Evolutionary conservation across 2,797 vertebrate species (phyloP).

Genomic region (Cossypha dichroa): DNA sequence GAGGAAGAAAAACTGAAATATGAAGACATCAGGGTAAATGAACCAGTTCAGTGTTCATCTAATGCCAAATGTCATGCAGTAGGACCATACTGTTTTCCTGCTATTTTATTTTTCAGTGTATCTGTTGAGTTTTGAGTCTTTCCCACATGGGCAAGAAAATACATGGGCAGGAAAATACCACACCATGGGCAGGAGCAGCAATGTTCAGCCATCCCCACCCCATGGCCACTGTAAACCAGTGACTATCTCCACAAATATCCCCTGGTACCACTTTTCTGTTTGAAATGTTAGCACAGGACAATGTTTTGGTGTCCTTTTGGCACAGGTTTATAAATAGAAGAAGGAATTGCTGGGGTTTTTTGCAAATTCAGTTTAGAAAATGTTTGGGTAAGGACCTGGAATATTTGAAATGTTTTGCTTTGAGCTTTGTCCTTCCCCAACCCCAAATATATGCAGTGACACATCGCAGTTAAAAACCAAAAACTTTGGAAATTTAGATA

Average conservation of each 20-base stretch:
- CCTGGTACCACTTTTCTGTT: not conserved
- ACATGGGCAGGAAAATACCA: no score
- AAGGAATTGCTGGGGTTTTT: not conserved
- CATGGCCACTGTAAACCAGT: not conserved
- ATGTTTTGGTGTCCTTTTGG: not conserved
- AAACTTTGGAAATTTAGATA: not conserved
- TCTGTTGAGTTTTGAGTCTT: not conserved
- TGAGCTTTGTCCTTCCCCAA: not conserved
- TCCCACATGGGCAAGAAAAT: no score
- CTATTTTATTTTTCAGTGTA: not conserved
- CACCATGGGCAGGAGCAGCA: not conserved
- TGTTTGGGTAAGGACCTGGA: not conserved
- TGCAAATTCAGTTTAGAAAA: not conserved
- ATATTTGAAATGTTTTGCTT: constrained; percentile 17
- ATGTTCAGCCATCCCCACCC: not conserved
- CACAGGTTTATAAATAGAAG: not conserved
- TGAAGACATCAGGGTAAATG: not conserved
- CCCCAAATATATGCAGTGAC: not conserved
- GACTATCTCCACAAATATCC: not conserved
- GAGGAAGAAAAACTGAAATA: not conserved
- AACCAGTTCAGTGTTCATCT: not conserved
- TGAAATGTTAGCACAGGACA: not conserved
- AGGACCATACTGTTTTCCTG: not conserved
- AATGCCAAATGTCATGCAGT: not conserved
- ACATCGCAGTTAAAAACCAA: not conserved